phyloP scores from a whole-genome alignment of 1,140 invertebrate species.

The Andricus grossulariae region DNA sequence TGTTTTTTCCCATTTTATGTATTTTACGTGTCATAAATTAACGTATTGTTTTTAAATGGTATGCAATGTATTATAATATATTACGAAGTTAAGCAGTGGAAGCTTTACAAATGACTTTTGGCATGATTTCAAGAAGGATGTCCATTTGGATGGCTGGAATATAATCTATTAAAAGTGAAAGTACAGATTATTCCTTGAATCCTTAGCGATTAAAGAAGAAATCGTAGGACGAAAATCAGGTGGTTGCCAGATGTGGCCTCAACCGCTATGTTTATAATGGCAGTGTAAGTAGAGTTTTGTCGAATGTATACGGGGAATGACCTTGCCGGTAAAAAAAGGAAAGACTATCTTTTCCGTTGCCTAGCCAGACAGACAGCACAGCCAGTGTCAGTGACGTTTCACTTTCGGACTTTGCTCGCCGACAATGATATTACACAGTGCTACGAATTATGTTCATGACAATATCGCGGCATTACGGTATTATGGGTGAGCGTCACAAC shows the following conservation, averaged over 20 bases:
- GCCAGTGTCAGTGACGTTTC: constrained; percentile 44
- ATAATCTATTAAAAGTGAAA: too few species aligned
- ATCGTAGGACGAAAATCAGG: background rate
- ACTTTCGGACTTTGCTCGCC: constrained; percentile 56
- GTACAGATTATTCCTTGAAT: too few species aligned
- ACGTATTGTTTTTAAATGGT: too few species aligned
- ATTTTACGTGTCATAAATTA: too few species aligned
- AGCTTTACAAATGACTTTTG: too few species aligned
- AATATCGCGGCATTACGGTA: constrained; percentile 53
- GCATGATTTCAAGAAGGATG: too few species aligned
- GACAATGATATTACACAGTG: constrained; percentile 52
- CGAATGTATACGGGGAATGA: constrained; percentile 13
- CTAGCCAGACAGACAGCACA: constrained; percentile 32
- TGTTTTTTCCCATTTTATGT: background rate
- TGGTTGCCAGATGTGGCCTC: background rate
- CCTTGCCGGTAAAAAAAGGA: constrained; percentile 24
- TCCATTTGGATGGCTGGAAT: too few species aligned
- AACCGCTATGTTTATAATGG: constrained; percentile 13
- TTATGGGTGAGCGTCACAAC: constrained; percentile 49
- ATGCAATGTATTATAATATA: too few species aligned
- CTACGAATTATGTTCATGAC: constrained; percentile 49
- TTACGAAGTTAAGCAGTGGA: too few species aligned
- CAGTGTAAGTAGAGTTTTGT: constrained; percentile 18
- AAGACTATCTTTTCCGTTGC: constrained; percentile 20
- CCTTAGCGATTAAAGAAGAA: background rate